Conservation (phyloP, 2,113 vertebrate genomes). For the Mormyrus lacerda region DNA sequence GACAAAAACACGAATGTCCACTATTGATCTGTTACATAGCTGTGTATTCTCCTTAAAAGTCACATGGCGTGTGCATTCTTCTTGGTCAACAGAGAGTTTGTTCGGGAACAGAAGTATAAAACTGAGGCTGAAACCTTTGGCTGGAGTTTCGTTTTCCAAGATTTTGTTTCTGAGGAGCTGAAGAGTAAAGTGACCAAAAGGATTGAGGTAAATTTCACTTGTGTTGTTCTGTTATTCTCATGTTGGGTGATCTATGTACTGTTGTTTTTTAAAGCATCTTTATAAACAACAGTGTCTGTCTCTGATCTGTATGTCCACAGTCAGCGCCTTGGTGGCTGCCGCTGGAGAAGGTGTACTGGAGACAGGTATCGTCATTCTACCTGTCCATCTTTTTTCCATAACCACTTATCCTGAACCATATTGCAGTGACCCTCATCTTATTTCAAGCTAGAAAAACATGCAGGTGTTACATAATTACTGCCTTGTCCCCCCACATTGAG, state of each 20-base stretch:
- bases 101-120: slow-evolving; percentile 76
- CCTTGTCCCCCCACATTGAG: not conserved
- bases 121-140: slow-evolving; percentile 87
- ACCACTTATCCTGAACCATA: not conserved
- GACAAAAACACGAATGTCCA: not conserved
- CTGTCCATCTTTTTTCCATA: not conserved
- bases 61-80: not conserved
- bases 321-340: slow-evolving; percentile 94
- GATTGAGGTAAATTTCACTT: slow-evolving; percentile 64
- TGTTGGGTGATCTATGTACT: not conserved
- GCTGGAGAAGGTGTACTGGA: slow-evolving; percentile 80
- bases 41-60: not conserved
- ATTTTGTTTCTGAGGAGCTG: slow-evolving; percentile 79
- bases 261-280: not conserved
- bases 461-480: not conserved
- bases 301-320: slow-evolving; percentile 41
- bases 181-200: slow-evolving; percentile 77
- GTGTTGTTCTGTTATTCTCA: not conserved
- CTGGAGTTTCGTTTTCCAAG: slow-evolving; percentile 98
- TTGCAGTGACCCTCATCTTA: not conserved
- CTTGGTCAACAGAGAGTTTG: slow-evolving; percentile 74
- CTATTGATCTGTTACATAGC: not conserved
- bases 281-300: not conserved
- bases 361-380: slow-evolving; percentile 67
- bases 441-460: not conserved